A percentile compares a stretch with the other conserved stretches of the same genome.
These are phyloP conservation scores for Cheirogaleus major DNA, from an alignment of 2,797 vertebrate species.

Conservation along the genomic window DNA sequence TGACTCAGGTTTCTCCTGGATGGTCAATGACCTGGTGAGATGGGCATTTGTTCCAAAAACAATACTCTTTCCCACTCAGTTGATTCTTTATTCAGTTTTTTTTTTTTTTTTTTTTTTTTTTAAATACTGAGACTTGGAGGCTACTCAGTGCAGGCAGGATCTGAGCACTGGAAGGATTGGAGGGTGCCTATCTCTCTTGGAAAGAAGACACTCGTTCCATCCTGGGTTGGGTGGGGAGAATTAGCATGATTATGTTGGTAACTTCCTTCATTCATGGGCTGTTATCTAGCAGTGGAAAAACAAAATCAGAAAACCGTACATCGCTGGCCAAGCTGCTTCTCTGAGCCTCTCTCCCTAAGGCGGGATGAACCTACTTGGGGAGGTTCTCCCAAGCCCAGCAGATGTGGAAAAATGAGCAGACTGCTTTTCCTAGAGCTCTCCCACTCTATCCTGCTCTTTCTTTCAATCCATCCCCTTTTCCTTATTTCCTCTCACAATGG, in stretches of 20 bases:
- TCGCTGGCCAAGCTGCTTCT: not conserved
- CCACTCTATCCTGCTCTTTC: not conserved
- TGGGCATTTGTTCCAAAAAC: not conserved
- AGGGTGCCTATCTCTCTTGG: conserved; percentile 1
- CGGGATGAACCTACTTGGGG: not conserved
- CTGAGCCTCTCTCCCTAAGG: not conserved
- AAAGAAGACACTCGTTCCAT: conserved; percentile 35
- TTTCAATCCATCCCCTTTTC: not conserved
- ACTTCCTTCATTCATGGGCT: conserved; percentile 26
- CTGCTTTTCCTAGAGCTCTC: not conserved
- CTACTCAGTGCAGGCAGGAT: not conserved
- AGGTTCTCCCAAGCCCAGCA: not conserved
- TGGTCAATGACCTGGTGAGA: not conserved
- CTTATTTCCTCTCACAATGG: not conserved
- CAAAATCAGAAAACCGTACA: conserved; percentile 29
- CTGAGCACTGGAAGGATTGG: not conserved
- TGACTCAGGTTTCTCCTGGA: not conserved
- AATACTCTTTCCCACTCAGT: not conserved
- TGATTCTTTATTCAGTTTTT: not conserved
- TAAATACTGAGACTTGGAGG: not conserved
- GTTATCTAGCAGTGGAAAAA: not conserved
- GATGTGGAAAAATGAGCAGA: not conserved
- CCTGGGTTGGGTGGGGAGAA: not conserved
- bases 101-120: not conserved
- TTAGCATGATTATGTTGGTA: not conserved